Percentiles rank a stretch among this genome's conserved stretches.
phyloP scores from a whole-genome alignment of 1,140 invertebrate genomes.

The Drosophila quadrilineata region DNA sequence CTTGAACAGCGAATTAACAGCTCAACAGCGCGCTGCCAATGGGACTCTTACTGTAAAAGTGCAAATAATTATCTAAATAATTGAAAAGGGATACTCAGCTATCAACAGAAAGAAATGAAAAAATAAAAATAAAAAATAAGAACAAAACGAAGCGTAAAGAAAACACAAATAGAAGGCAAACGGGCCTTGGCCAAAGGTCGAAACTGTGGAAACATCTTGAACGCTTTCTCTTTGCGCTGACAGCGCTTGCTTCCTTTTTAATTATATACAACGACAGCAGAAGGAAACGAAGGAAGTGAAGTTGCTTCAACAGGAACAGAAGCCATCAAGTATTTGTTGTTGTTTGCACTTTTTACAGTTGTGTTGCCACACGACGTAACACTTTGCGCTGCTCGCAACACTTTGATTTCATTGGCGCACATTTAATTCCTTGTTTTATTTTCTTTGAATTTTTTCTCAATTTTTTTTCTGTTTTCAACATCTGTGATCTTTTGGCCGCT shows the following conservation, averaged over 20 bases:
- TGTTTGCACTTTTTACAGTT: slow-evolving; percentile 16
- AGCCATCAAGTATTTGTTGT: slow-evolving; percentile 6
- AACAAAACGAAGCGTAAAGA: slow-evolving; percentile 8
- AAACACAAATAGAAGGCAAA: slow-evolving; percentile 9
- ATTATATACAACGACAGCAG: slow-evolving; percentile 65
- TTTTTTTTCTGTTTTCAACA: not conserved
- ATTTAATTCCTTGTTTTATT: slow-evolving; percentile 14
- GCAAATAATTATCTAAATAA: slow-evolving; percentile 79
- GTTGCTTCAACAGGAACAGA: not conserved
- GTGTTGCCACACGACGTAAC: not conserved
- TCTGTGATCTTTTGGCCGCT: slow-evolving; percentile 50
- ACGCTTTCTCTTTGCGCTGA: slow-evolving; percentile 5
- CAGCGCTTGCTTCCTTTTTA: slow-evolving; percentile 52
- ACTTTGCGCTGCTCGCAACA: slow-evolving; percentile 33
- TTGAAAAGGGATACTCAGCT: slow-evolving; percentile 60
- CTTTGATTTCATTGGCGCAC: slow-evolving; percentile 49
- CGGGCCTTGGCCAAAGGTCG: slow-evolving; percentile 1
- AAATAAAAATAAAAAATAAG: slow-evolving; percentile 18
- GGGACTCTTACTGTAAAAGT: slow-evolving; percentile 49
- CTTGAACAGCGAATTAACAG: slow-evolving; percentile 11
- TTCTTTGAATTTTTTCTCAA: slow-evolving; percentile 1
- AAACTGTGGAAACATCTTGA: slow-evolving; percentile 10
- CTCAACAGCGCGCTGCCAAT: slow-evolving; percentile 6
- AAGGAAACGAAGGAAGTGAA: not conserved
- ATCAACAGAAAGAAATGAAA: slow-evolving; percentile 13